Conservation (phyloP, 1,140 invertebrate genomes). For the Oryctes rhinoceros region DNA sequence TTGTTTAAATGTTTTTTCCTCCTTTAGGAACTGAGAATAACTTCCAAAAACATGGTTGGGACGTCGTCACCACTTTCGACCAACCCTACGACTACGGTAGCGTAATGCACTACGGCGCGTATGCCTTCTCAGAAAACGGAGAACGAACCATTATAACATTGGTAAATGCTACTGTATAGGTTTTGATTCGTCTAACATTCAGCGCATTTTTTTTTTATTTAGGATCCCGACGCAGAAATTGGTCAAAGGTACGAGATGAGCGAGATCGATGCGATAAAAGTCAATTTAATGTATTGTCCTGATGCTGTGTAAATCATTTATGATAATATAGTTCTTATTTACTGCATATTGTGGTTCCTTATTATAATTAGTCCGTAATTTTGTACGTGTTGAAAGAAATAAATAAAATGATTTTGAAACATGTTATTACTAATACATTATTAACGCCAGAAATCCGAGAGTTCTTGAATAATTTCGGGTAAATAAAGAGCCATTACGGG, state of each 20-base stretch:
- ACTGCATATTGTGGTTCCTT: constrained; percentile 5
- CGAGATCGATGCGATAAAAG: constrained; percentile 36
- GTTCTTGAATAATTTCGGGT: no score
- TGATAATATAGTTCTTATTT: background rate
- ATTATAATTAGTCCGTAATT: background rate
- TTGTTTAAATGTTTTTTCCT: background rate
- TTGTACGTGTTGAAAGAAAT: background rate
- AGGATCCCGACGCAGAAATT: constrained; percentile 38
- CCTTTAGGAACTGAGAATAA: constrained; percentile 69
- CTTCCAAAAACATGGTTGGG: constrained; percentile 72
- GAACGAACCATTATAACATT: constrained; percentile 72
- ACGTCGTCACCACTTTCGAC: constrained; percentile 68
- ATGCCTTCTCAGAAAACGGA: constrained; percentile 79
- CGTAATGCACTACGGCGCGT: constrained; percentile 85
- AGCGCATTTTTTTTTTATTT: background rate
- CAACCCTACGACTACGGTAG: constrained; percentile 81
- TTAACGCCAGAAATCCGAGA: no score
- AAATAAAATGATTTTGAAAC: background rate
- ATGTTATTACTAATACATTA: background rate
- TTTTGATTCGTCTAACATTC: background rate
- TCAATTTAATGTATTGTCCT: constrained; percentile 35
- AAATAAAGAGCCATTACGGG: no score
- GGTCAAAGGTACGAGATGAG: constrained; percentile 36
- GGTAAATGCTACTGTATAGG: background rate
- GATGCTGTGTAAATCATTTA: background rate